Evolutionary conservation across 64 coral and sea anemone genomes (phyloP), one percentile per base, ranked within the genome.

Genomic region (Stichodactyla mertensii): DNA sequence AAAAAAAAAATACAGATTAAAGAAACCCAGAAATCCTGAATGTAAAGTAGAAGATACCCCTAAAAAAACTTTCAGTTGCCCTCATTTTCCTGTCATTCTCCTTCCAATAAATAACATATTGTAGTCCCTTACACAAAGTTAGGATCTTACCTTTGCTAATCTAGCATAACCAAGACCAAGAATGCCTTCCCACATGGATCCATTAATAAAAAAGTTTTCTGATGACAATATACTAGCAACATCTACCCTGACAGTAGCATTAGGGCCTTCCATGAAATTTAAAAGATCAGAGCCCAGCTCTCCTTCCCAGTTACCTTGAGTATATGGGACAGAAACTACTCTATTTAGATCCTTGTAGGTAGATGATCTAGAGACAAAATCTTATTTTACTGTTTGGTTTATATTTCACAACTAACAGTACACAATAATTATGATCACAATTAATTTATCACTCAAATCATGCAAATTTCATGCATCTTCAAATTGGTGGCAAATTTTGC

Each of bases 131-230:
- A 45, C 36, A 45, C 3, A 45, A 71, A 71, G 24, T 71, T 74
- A 12, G 12, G 12, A 54, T 15, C 67, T 51, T 80, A 99, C 97
- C 88, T 99, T 99, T 66, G 97, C 88, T 28, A 99, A 61, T 64
- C 97, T 92, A 22, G 93, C 71, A 93, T 99, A 99, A 56, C 93
- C 97, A 12, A 99, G 83, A 0, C 97, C 97, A 19, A 99, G 89
- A 52, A 99, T 99, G 54, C 97, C 97, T 82, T 99, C 97, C 97
- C 97, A 99, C 97, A 99, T 95, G 23, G 97, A 99, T 16, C 97
- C 97, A 93, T 99, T 99, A 67, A 99, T 99, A 45, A 92, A 99
- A 84, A 99, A 99, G 74, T 99, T 94, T 57, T 99, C 93, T 24
- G 97, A 99, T 82, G 84, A 92, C 87, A 92, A 52, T 87, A 99